Base-by-base conservation (phyloP, 1,140 invertebrate species). In the Drosophila grimshawi region DNA sequence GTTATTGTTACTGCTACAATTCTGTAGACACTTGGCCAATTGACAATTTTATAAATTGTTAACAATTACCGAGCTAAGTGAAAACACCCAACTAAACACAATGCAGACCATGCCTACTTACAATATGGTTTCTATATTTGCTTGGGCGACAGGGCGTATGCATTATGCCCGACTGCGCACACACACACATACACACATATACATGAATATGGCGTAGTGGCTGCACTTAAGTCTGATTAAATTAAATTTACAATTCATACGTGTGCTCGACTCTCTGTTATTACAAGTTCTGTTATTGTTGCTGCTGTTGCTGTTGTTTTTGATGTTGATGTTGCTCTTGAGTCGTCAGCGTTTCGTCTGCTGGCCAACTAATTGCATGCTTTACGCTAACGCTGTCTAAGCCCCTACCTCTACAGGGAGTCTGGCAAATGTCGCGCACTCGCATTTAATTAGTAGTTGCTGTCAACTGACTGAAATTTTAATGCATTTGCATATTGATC, bases 231-330 rank as follows among this genome's bases (percentile, higher is more conserved):
- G 78, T 76, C 74, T 89, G 78, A 83, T 88, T 89, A 81, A 89
- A 89, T 89, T 89, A 81, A 89, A 89, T 89, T 81, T 76, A 81
- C 85, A 81, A 89, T 89, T 83, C 85, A 89, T 85, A 76, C 67
- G 37, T 76, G 66, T 61, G 49, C 61, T 53, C 2, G n/a, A 5
- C 11, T 51, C 35, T 76, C 32, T 63, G 66, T 78, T 55, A 77
- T 77, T 78, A 71, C 30, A 43, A 48, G 19, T 57, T 45, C 30
- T 29, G 35, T 32, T 45, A 19, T 19, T 19, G 19, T 19, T 19
- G 19, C 2, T 1, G 19, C 19, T 19, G 19, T 19, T 1, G 19
- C 19, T 19, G 19, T 19, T 27, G 29, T 45, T 35, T 19, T 43
- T 39, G 27, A n/a, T 60, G 73, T 71, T 43, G 30, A 59, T 49